Evolutionary conservation across 2,888 invertebrate genomes (phyloP).

Genomic region (Odontomyia ornata): DNA sequence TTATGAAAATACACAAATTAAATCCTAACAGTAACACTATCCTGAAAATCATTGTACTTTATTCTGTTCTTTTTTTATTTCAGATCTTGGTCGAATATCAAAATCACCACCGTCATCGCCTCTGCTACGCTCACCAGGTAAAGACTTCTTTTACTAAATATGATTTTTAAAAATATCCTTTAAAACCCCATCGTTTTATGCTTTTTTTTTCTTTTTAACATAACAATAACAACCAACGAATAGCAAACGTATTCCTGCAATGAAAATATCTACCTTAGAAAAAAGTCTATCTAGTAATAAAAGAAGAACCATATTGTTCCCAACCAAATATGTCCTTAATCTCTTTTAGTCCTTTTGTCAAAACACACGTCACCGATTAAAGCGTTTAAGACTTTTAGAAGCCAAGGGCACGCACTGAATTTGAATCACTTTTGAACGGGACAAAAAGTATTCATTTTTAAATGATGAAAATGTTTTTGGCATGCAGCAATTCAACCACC

Average conservation of each 20-base stretch:
- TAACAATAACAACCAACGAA: constrained; percentile 23
- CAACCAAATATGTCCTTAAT: constrained; percentile 48
- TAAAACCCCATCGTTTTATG: constrained; percentile 20
- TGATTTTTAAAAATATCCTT: too few relatives aligned
- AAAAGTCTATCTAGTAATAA: not conserved
- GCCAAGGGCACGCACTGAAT: constrained; percentile 8
- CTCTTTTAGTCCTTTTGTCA: constrained; percentile 51
- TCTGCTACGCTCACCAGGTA: constrained; percentile 58
- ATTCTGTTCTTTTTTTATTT: constrained; percentile 52
- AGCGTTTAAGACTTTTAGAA: constrained; percentile 32
- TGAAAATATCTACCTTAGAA: constrained; percentile 35
- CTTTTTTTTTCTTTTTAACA: constrained; percentile 46
- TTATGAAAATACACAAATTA: too few relatives aligned
- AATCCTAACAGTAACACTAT: too few relatives aligned
- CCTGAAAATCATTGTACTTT: too few relatives aligned
- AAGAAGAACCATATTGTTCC: constrained; percentile 21
- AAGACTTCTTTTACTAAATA: constrained; percentile 47
- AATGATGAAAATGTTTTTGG: not conserved
- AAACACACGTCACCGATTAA: constrained; percentile 52
- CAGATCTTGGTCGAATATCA: constrained; percentile 62
- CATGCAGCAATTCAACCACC: not conserved
- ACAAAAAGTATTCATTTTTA: not conserved
- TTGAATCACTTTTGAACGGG: not conserved
- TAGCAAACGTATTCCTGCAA: not conserved
- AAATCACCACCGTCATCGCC: constrained; percentile 63